phyloP scores from a whole-genome alignment of 2,113 vertebrate genomes.

The Platycercus adscitus region DNA sequence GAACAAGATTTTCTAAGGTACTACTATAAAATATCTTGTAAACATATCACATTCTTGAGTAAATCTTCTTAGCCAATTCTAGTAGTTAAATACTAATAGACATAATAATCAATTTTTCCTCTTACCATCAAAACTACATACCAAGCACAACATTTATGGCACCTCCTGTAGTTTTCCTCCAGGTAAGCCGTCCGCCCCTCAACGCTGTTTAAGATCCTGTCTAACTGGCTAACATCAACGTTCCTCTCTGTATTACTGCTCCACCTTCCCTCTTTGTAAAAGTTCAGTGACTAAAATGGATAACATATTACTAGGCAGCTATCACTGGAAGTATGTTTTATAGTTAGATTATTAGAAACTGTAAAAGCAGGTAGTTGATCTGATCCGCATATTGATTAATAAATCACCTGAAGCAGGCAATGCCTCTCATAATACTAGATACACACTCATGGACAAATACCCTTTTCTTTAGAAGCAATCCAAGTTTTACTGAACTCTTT shows the following conservation, averaged over 20 bases:
- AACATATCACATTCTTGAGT: neutral
- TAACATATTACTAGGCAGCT: neutral
- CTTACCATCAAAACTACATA: neutral
- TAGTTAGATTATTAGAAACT: neutral
- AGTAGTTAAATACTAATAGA: neutral
- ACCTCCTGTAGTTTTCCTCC: neutral
- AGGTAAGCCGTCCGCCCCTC: neutral
- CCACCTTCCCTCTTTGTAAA: neutral
- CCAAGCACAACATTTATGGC: neutral
- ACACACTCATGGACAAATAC: neutral
- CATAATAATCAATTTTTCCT: neutral
- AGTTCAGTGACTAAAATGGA: neutral
- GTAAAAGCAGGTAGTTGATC: neutral
- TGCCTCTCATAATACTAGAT: neutral
- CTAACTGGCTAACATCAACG: neutral
- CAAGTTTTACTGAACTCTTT: neutral
- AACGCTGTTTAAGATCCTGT: neutral
- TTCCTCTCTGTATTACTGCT: neutral
- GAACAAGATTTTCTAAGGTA: constrained; percentile 17
- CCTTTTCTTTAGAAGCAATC: neutral
- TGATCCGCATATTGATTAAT: neutral
- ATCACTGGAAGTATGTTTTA: neutral
- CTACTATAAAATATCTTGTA: neutral
- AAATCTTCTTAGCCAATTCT: neutral
- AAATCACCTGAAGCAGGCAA: neutral